These are phyloP conservation scores for Macrotis lagotis DNA, from an alignment of 2,113 vertebrate species.

Conservation along the genomic window DNA sequence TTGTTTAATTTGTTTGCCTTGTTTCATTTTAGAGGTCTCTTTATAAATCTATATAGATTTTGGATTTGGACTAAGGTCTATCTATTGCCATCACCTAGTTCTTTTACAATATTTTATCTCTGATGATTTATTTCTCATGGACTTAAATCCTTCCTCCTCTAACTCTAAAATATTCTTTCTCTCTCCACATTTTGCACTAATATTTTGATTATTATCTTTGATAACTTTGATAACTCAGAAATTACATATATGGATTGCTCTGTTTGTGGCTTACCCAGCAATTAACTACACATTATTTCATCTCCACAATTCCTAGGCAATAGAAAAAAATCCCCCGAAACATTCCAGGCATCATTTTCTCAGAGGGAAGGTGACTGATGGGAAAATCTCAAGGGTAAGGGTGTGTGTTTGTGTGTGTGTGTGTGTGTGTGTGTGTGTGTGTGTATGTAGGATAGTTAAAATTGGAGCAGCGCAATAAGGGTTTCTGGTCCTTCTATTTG, in stretches of 20 bases:
- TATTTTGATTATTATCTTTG: conserved; percentile 52
- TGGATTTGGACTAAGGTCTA: background rate
- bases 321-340: conserved; percentile 50
- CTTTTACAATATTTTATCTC: background rate
- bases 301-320: conserved; percentile 36
- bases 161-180: background rate
- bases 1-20: background rate
- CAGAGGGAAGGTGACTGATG: background rate
- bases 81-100: background rate
- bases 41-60: no score
- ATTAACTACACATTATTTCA: conserved; percentile 57
- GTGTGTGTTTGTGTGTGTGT: background rate
- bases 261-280: conserved; percentile 61
- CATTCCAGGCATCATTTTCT: conserved; percentile 30
- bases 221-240: conserved; percentile 65
- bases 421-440: background rate
- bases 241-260: conserved; percentile 54
- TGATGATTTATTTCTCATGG: background rate
- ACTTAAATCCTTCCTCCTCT: conserved; percentile 24
- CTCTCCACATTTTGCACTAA: background rate
- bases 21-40: background rate
- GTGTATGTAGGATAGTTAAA: background rate
- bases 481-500: background rate
- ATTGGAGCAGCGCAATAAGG: background rate
- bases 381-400: background rate